phyloP scores from a whole-genome alignment of 2,888 invertebrate species.

The Phrixothrix hirtus region DNA sequence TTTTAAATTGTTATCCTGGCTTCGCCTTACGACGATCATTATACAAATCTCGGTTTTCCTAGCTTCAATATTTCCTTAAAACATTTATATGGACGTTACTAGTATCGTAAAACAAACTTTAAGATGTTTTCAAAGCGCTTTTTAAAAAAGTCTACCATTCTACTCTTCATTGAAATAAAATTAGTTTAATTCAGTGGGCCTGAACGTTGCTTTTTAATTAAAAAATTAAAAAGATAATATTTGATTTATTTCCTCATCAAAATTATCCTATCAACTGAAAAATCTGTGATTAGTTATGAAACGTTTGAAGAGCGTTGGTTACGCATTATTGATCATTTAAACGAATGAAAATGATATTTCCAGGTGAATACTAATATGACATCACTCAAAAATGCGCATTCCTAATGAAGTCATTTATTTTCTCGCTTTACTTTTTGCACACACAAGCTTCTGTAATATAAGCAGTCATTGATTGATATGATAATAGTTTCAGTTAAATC shows the following conservation, averaged over 20 bases:
- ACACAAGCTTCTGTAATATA: not conserved
- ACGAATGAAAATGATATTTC: slow-evolving; percentile 31
- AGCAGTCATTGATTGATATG: slow-evolving; percentile 18
- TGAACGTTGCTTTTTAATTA: too few relatives aligned
- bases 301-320: slow-evolving; percentile 23
- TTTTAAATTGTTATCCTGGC: slow-evolving; percentile 52
- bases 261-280: not conserved
- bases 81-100: slow-evolving; percentile 29
- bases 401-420: slow-evolving; percentile 17
- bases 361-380: slow-evolving; percentile 30
- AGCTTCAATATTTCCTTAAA: slow-evolving; percentile 31
- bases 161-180: too few relatives aligned
- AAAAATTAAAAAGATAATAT: too few relatives aligned
- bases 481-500: slow-evolving; percentile 16
- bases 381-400: slow-evolving; percentile 27
- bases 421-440: slow-evolving; percentile 3
- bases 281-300: slow-evolving; percentile 14
- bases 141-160: too few relatives aligned
- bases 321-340: slow-evolving; percentile 32
- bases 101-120: slow-evolving; percentile 28
- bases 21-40: slow-evolving; percentile 33
- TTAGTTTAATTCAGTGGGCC: too few relatives aligned
- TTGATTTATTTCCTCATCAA: too few relatives aligned
- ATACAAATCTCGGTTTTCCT: slow-evolving; percentile 31
- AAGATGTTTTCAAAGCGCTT: slow-evolving; percentile 11